Evolutionary conservation across 2,888 invertebrate genomes (phyloP), one percentile per base, ranked within the genome.

Genomic region (Spialia ferax): DNA sequence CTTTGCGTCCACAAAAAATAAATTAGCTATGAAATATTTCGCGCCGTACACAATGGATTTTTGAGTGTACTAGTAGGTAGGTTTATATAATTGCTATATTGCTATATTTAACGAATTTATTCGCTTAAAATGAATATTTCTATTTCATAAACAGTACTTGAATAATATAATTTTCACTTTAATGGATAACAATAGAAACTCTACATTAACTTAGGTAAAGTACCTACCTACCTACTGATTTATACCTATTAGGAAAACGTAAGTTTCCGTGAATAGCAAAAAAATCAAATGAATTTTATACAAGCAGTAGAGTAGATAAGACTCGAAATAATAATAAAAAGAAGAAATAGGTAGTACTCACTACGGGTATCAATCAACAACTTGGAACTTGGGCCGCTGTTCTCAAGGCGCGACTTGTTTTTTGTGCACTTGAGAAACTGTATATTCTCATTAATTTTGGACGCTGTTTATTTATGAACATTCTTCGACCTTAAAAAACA

Each of bases 1-100:
- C 35, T 35, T 48, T 48, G 20, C 22, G 20, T 42, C 55, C 42
- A 59, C 68, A 73, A 73, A 73, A 74, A 73, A 70, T 71, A 71
- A 74, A 73, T 73, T 70, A 69, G 69, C 63, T 70, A 52, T 57
- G 38, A 59, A 65, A 65, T 42, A 55, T 57, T 65, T 65, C 38
- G 32, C 45, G 63, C 20, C 1, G 35, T 50, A 56, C 29, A 64
- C 45, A 64, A 48, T 48, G 23, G 18, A 64, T 18, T 18, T 45
- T 13, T 56, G 55, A 26, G 5, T 29, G 54, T 26, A 26, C 15
- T n/a, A n/a, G n/a, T n/a, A n/a, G n/a, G n/a, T n/a, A n/a, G n/a
- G n/a, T n/a, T n/a, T n/a, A n/a, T n/a, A n/a, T n/a, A n/a, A n/a
- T n/a, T n/a, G n/a, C n/a, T n/a, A n/a, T n/a, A 48, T 20, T 48